Evolutionary conservation across 37 sponge, comb jelly and placozoan genomes (phyloP), one percentile per base, ranked within the genome.

Genomic region (Haliclona indistincta): DNA sequence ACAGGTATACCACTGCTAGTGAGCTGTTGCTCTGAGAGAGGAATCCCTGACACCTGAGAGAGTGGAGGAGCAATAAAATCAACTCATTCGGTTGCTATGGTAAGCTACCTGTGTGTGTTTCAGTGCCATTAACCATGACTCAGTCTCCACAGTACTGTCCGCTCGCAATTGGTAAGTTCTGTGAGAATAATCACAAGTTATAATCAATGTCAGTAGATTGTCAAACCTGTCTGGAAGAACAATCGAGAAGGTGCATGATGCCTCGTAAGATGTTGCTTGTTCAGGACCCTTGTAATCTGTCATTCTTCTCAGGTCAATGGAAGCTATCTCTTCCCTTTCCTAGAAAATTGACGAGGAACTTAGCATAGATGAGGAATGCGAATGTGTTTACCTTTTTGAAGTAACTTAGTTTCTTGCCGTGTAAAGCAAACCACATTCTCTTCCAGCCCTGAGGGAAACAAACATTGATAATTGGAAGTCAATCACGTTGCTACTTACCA

Each of bases 381-480:
- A 43, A 3, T 20, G 55, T 33, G 73, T 80, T 79, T 47, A 88
- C 86, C 38, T 79, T 80, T 32, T 70, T 84, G 81, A 81, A 84
- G 35, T 47, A 90, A 17, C 45, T 47, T 52, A 90, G 61, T 6
- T 74, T 71, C 75, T 87, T 92, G 11, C 63, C 67, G 39, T 83
- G 82, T 37, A 86, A 70, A 11, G 93, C 87, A 68, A 87, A 92
- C 93, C 93, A 92, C 29, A 77, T 58, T 45, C 40, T 82, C 76
- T 82, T 82, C 88, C 88, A 92, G 23, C 68, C 88, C 82, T 81
- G 53, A 43, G 47, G 19, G 63, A 36, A 17, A 54, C 2, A 51
- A 13, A 76, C 22, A 47, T 47, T 15, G 51, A 47, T 10, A 17
- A 15, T 15, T 47, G 51, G 51, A 17, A 10, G 15, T 47, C 10